These are phyloP conservation scores for Nesoenas mayeri DNA, from an alignment of 2,113 vertebrate species.

Conservation along the genomic window DNA sequence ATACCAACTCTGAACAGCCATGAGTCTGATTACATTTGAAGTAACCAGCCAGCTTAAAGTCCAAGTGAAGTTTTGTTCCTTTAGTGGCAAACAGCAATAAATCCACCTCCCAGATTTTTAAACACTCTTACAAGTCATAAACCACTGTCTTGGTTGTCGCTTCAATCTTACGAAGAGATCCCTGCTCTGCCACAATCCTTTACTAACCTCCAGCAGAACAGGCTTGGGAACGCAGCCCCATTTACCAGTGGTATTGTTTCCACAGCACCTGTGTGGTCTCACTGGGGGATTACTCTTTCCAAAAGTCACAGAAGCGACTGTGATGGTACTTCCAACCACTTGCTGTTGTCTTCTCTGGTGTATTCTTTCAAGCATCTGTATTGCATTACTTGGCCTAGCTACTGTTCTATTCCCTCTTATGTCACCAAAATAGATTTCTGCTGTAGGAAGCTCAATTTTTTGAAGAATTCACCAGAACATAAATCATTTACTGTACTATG, in stretches of 20 bases:
- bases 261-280: not conserved
- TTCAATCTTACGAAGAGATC: not conserved
- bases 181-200: not conserved
- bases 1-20: not conserved
- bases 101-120: not conserved
- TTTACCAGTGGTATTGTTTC: not conserved
- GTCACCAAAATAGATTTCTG: slow-evolving; percentile 1
- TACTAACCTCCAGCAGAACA: not conserved
- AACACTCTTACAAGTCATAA: not conserved
- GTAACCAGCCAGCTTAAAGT: not conserved
- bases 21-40: not conserved
- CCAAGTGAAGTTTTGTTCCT: not conserved
- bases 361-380: not conserved
- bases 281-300: not conserved
- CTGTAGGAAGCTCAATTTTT: slow-evolving; percentile 16
- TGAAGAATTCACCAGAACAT: slow-evolving; percentile 20
- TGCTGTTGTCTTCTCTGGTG: not conserved
- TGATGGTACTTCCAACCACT: not conserved
- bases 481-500: slow-evolving; percentile 59
- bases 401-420: not conserved
- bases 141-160: not conserved
- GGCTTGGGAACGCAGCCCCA: not conserved
- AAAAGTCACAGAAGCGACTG: not conserved
- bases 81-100: not conserved
- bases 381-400: not conserved